Evolutionary conservation across 2,797 vertebrate genomes (phyloP), one percentile per base, ranked within the genome.

Genomic region (Bovichtus diacanthus): DNA sequence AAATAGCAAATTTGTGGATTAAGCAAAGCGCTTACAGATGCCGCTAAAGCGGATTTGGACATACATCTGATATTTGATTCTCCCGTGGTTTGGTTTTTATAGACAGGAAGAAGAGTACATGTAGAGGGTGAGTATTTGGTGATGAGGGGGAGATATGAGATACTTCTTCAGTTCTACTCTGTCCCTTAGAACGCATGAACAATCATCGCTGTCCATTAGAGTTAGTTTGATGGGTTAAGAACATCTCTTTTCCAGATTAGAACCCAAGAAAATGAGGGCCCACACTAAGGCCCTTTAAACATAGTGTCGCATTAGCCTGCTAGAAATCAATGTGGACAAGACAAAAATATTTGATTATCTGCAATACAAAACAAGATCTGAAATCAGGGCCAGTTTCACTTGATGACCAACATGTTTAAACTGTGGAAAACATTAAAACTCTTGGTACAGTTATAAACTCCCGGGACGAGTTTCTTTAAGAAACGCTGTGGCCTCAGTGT

Each of bases 21-120:
- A 38, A 46, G 7, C 5, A 54, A 78, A 78, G 68, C 54, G 13
- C 6, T 41, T 12, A 29, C 6, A 63, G 29, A 25, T 29, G 13
- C 0, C 0, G 7, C 38, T n/a, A 4, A 19, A 27, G 16, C 8
- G 6, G 60, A 18, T 9, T 53, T 38, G 10, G 3, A 43, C 36
- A 67, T 47, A 63, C 23, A 47, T 4, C 1, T 13, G 0, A 36
- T 18, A 27, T 27, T 1, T 1, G 19, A 29, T 2, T 50, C n/a
- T n/a, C n/a, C n/a, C n/a, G n/a, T n/a, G n/a, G n/a, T n/a, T n/a
- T n/a, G n/a, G n/a, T n/a, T 46, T 68, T 67, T 9, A 34, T 7
- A 63, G 8, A 25, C 15, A 68, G 51, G 38, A 79, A 78, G 66
- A 51, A 53, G 15, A 64, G 13, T 11, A 21, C 12, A 82, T 4